Base-by-base conservation (phyloP, 2,113 vertebrate genomes). In the Athene noctua region DNA sequence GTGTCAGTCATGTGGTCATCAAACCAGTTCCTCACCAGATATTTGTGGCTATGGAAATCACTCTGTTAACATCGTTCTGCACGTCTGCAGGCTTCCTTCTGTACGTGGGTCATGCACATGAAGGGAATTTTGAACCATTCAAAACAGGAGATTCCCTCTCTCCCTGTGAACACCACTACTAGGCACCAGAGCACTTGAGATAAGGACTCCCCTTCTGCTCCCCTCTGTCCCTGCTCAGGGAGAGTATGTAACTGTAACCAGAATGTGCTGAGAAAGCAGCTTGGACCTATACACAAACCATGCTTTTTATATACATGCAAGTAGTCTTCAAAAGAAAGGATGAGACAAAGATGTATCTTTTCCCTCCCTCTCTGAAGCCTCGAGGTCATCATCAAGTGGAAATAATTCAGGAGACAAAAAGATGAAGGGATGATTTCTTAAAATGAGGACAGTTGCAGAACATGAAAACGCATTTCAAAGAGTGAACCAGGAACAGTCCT, bases 91-190 rank as follows among this genome's bases (percentile, higher is more conserved):
- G 7, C 23, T 40, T 65, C 42, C 32, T 77, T 55, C 62, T 46
- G 29, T 9, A 58, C 4, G 0, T 1, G 8, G n/a, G 13, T 27
- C 34, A 9, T 4, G 6, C 27, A 29, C 40, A 6, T 2, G 12
- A 34, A 55, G 49, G 13, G 61, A 9, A n/a, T 10, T 42, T 15
- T 26, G 23, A 67, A 13, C 29, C 23, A 11, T 8, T 9, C 38
- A 55, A 34, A 47, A 18, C 1, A 1, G 15, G 9, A 30, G 15
- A 19, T 59, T 11, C 40, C 30, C 38, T 34, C 42, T 44, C 36
- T 44, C 25, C 5, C 26, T 34, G 6, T 12, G 23, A 77, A 10
- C 30, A 47, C 2, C 15, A 40, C 61, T 11, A 0, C 1, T 5
- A 30, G 30, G 15, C 38, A 34, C 27, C 11, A 13, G 10, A 26